These are phyloP conservation scores for Ischnus inquisitorius DNA, from an alignment of 2,888 invertebrate genomes.

Conservation along the genomic window DNA sequence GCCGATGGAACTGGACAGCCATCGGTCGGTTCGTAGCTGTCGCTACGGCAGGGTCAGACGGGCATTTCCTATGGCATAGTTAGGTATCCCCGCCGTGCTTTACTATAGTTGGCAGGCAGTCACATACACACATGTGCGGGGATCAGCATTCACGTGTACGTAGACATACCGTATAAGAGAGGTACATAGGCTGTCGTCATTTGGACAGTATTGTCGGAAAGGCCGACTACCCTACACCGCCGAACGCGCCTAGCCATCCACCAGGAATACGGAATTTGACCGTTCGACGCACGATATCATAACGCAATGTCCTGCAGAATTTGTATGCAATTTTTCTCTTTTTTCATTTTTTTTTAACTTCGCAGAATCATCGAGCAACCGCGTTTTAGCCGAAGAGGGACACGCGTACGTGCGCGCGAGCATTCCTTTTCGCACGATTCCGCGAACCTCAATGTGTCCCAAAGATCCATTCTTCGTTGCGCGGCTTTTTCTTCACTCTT, in stretches of 20 bases:
- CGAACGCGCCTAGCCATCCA: constrained; percentile 57
- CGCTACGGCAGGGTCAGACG: constrained; percentile 78
- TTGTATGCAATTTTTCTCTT: constrained; percentile 67
- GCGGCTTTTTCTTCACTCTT: background rate
- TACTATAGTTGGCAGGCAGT: constrained; percentile 32
- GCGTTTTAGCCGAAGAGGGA: constrained; percentile 32
- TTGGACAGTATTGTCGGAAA: constrained; percentile 82
- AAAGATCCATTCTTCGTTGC: background rate
- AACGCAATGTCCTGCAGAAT: constrained; percentile 50
- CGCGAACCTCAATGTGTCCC: background rate
- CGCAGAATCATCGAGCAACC: constrained; percentile 20
- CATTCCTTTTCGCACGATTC: constrained; percentile 13
- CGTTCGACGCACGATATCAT: constrained; percentile 68
- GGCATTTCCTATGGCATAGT: constrained; percentile 78
- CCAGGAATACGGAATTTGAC: constrained; percentile 82
- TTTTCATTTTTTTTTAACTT: constrained; percentile 45
- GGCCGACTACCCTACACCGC: constrained; percentile 77
- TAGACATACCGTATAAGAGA: constrained; percentile 38
- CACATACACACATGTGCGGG: constrained; percentile 50
- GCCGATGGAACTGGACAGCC: constrained; percentile 14
- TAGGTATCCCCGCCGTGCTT: constrained; percentile 58
- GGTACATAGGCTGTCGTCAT: constrained; percentile 78
- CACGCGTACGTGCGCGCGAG: constrained; percentile 5
- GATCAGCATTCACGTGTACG: constrained; percentile 57
- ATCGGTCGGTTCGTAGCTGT: constrained; percentile 74